A percentile compares a stretch with the other conserved stretches of the same genome.
phyloP scores from a whole-genome alignment of 2,113 vertebrate genomes.

The Typhlomys cinereus region DNA sequence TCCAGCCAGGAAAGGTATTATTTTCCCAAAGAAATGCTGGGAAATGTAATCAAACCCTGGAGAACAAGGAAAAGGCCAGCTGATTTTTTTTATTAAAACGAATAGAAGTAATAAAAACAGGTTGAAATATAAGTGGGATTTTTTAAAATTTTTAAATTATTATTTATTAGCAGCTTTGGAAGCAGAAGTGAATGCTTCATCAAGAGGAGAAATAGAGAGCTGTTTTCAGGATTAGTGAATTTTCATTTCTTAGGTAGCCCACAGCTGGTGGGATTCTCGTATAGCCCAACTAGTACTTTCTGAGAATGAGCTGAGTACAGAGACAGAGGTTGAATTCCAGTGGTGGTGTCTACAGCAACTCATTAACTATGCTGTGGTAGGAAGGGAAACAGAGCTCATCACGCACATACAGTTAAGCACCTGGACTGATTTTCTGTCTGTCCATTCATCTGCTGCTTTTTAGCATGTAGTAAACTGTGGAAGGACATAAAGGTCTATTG shows the following conservation, averaged over 20 bases:
- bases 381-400: background rate
- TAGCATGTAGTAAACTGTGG: background rate
- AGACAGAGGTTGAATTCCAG: background rate
- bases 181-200: background rate
- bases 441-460: background rate
- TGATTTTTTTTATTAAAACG: background rate
- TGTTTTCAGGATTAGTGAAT: background rate
- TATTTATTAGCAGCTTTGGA: constrained; percentile 28
- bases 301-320: background rate
- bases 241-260: background rate
- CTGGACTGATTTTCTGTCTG: background rate
- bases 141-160: background rate
- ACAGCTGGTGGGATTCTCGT: background rate
- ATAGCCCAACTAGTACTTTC: background rate
- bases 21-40: background rate
- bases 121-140: background rate
- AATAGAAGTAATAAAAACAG: background rate
- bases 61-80: constrained; percentile 5
- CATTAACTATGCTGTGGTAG: background rate
- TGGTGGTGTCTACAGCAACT: background rate
- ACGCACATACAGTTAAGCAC: background rate
- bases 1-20: background rate
- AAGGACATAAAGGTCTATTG: background rate
- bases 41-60: background rate
- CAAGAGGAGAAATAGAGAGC: background rate